These are phyloP conservation scores for Sitobion miscanthi DNA, from an alignment of 1,140 invertebrate species.

Conservation along the genomic window DNA sequence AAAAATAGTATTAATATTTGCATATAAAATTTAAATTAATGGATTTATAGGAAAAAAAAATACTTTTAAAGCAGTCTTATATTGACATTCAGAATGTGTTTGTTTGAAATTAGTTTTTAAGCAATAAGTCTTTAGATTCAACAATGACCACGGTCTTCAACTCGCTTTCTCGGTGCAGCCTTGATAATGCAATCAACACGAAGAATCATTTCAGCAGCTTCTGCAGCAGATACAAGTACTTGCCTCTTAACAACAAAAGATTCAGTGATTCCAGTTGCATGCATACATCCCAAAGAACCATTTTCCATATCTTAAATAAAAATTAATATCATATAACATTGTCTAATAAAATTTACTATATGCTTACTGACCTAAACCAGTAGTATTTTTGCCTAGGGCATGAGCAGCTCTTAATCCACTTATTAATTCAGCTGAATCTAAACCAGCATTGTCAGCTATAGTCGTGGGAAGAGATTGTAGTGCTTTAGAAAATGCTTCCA, in stretches of 20 bases:
- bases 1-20: no score
- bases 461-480: constrained; percentile 87
- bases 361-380: constrained; percentile 76
- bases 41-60: no score
- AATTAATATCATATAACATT: background rate
- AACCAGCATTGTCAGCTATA: constrained; percentile 98
- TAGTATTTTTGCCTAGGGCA: constrained; percentile 75
- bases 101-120: no score
- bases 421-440: constrained; percentile 94
- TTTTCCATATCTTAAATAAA: constrained; percentile 80
- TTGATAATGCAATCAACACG: constrained; percentile 97
- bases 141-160: constrained; percentile 85
- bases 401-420: constrained; percentile 90
- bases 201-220: constrained; percentile 99
- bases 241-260: constrained; percentile 96
- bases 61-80: no score
- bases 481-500: constrained; percentile 94
- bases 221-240: constrained; percentile 90
- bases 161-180: constrained; percentile 89
- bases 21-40: no score
- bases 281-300: constrained; percentile 86
- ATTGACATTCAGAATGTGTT: no score
- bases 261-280: constrained; percentile 90
- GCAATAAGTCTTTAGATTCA: constrained; percentile 64
- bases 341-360: constrained; percentile 19